Base-by-base conservation (phyloP, 2,113 vertebrate species). In the Caranx ignobilis region DNA sequence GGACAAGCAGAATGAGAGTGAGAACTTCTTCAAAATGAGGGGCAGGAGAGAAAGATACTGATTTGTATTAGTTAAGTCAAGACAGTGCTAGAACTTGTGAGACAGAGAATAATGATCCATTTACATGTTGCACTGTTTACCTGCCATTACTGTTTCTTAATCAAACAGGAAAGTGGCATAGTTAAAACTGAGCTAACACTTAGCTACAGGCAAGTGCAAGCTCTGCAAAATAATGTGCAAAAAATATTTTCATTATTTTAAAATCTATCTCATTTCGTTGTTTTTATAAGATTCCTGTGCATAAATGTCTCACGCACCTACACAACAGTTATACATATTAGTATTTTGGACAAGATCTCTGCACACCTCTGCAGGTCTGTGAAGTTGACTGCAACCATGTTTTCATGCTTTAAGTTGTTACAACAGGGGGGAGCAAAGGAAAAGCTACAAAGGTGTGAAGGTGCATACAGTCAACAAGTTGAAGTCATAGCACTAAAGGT, bases 391-490 rank as follows among this genome's bases (percentile, higher is more conserved):
- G n/a, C n/a, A n/a, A n/a, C 6, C 12, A 37, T 4, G 6, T 54
- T 55, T 55, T 64, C 60, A 41, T 41, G 71, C 34, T 41, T 74
- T 9, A 31, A 48, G 59, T 31, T 47, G 67, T 78, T 45, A 31
- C 16, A 43, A 3, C 61, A n/a, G 7, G 21, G 6, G 7, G 31
- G 12, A 50, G 39, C 52, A 47, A 21, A 43, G 47, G 32, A n/a
- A 56, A 64, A 61, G 12, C 39, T 34, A 35, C 2, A 2, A 47
- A 43, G 52, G n/a, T 37, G 39, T 4, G 0, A 32, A 70, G 10
- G 39, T 13, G 5, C 21, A 37, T 31, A 37, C 12, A 16, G 11
- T 7, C 2, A 39, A 8, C 39, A 21, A 16, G 41, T 41, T 70
- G 65, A 82, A 57, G 48, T 64, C 12, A 39, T 21, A 11, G 41